phyloP scores from a whole-genome alignment of 2,888 invertebrate genomes.

The Aricia artaxerxes region DNA sequence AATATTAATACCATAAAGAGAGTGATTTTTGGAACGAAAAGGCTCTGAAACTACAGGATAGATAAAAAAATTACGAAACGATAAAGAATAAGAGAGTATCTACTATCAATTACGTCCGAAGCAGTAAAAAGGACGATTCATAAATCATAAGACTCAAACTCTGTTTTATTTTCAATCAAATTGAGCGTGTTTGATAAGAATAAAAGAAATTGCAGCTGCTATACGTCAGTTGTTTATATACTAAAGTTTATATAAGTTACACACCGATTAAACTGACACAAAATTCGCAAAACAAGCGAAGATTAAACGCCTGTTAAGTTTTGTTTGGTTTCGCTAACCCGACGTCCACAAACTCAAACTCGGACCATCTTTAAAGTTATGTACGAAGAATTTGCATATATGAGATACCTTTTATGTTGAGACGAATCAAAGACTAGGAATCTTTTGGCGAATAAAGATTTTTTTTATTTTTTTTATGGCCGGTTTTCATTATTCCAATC shows the following conservation, averaged over 20 bases:
- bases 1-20: no score
- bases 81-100: no score
- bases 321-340: background rate
- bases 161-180: background rate
- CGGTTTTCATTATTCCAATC: no score
- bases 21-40: no score
- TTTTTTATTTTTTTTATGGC: no score
- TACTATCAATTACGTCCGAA: no score
- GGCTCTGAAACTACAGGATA: no score
- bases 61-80: no score
- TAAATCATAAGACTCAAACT: background rate
- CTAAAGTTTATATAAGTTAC: background rate
- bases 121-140: background rate
- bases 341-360: background rate
- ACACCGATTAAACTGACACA: conserved; percentile 3
- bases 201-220: background rate
- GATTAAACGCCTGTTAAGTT: background rate
- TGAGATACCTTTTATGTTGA: background rate
- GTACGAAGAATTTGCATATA: background rate
- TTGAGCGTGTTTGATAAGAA: background rate
- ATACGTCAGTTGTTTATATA: no score
- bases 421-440: background rate
- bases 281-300: background rate
- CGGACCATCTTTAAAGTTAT: background rate
- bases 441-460: no score